Base-by-base conservation (phyloP, 2,888 invertebrate species). In the Drosophila setosimentum region DNA sequence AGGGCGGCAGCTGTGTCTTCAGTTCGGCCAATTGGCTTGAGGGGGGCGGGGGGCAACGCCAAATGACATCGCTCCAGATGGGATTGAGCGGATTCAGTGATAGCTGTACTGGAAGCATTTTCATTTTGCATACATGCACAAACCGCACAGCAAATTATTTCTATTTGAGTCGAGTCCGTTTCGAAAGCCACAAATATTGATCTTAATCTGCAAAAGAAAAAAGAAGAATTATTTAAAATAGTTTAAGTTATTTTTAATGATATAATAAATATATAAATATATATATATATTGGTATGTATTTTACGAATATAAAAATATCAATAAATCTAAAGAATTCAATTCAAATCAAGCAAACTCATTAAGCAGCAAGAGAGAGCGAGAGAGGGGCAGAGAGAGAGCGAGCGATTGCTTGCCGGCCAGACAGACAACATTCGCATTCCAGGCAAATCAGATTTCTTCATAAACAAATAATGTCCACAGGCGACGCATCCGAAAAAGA, bases 31-130 rank as follows among this genome's bases (percentile, higher is more conserved):
- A 94, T 13, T 97, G 97, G 76, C 95, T 96, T 71, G 96, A 96
- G 92, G 96, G 96, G 70, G 96, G 96, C 73, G 96, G 94, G 58
- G 97, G 97, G 93, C 98, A 98, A 91, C 98, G 95, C 98, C 98
- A 98, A 64, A 98, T 93, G 67, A 98, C 94, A 92, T 98, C 98
- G 87, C 96, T 95, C 94, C 96, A 96, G 93, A 97, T 96, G 87
- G 97, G 94, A 82, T 87, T 87, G 73, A 96, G 95, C 93, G 97
- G 96, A 94, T 95, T 95, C 85, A 96, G 95, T 91, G 96, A 95
- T 94, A 96, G 92, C 94, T 95, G 95, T 92, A 95, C 94, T 93
- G 95, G 95, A 93, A 95, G 94, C 93, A 95, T 95, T 95, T 95
- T 95, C 95, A 95, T 95, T 91, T 93, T 92, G 92, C 83, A 88